These are phyloP conservation scores for Parascotia fuliginaria DNA, from an alignment of 2,888 invertebrate species.

Conservation along the genomic window DNA sequence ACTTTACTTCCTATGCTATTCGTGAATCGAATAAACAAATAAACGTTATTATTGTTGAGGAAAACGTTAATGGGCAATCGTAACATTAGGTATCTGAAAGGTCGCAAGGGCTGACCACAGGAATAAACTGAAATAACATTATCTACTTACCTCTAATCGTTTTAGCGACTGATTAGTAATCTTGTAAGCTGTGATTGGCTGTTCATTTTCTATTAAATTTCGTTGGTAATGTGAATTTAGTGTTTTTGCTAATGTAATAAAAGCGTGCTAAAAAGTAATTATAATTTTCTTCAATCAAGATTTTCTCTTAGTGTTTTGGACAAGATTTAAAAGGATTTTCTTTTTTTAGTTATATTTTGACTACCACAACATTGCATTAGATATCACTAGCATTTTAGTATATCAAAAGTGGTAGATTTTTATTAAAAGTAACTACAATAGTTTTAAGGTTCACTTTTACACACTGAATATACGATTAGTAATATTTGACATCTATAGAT, in stretches of 20 bases:
- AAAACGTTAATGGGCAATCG: not conserved
- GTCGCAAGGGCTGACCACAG: not conserved
- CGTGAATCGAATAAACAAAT: not conserved
- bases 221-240: not conserved
- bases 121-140: conserved; percentile 9
- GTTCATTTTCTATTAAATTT: conserved; percentile 40
- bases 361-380: no score
- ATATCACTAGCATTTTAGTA: no score
- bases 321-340: not conserved
- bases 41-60: not conserved
- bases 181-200: conserved; percentile 45
- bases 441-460: no score
- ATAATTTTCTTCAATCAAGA: no score
- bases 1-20: no score
- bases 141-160: conserved; percentile 15
- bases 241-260: no score
- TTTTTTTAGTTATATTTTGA: not conserved
- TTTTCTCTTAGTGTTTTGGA: not conserved
- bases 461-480: no score
- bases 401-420: no score
- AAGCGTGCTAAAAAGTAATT: no score
- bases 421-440: no score
- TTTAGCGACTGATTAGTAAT: conserved; percentile 40
- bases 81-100: not conserved
- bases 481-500: no score